A percentile compares a stretch with the other conserved stretches of the same genome.
These are phyloP conservation scores for Caenorhabditis brenneri DNA, from an alignment of 1,140 invertebrate genomes.

Conservation along the genomic window DNA sequence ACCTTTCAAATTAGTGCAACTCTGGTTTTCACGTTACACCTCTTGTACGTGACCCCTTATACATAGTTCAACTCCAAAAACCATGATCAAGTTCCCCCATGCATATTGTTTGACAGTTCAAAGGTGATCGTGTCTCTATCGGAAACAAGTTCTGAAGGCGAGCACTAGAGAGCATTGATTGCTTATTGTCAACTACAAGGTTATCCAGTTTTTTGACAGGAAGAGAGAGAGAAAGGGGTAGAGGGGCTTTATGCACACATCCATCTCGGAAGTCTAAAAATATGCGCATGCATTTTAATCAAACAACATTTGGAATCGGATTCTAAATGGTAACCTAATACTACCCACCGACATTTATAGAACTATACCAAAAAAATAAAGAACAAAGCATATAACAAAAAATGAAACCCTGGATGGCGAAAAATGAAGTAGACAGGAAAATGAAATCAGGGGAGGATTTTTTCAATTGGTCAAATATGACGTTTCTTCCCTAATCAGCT, in stretches of 20 bases:
- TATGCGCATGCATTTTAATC: conserved; percentile 25
- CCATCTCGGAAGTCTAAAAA: neutral
- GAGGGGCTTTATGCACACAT: neutral
- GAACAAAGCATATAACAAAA: too few relatives aligned
- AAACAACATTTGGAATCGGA: conserved; percentile 41
- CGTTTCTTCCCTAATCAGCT: conserved; percentile 6
- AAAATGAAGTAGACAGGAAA: neutral
- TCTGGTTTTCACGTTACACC: neutral
- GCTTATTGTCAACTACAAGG: conserved; percentile 38
- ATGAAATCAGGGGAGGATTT: neutral
- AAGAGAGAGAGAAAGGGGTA: neutral
- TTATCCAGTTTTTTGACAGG: conserved; percentile 40
- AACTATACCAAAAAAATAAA: neutral
- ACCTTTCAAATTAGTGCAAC: too few relatives aligned
- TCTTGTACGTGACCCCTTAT: neutral
- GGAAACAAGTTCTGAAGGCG: conserved; percentile 12
- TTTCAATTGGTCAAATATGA: neutral
- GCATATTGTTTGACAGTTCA: conserved; percentile 12
- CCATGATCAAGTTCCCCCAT: neutral
- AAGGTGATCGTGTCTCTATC: conserved; percentile 10
- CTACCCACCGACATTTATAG: neutral
- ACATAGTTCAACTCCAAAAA: neutral
- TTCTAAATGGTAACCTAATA: conserved; percentile 21
- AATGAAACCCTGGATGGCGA: neutral
- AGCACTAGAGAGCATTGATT: conserved; percentile 24